Evolutionary conservation across 1,140 invertebrate genomes (phyloP).

Genomic region (Portunus trituberculatus): DNA sequence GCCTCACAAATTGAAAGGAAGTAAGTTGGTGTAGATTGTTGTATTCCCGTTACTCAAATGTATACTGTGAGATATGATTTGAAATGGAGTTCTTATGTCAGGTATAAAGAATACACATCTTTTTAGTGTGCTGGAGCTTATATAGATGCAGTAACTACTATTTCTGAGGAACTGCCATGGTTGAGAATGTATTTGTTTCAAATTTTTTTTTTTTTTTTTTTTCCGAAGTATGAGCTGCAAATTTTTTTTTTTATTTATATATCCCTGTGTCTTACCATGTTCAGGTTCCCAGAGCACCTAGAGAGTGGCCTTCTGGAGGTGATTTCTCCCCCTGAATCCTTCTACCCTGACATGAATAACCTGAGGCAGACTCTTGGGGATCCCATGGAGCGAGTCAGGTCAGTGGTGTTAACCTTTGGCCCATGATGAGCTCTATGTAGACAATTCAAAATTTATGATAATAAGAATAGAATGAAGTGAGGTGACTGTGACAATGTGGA

Average conservation of each 20-base stretch:
- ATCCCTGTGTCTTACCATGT: neutral
- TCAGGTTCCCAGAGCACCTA: conserved; percentile 88
- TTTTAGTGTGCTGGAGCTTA: no score
- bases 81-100: no score
- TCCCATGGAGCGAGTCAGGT: conserved; percentile 89
- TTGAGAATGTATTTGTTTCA: neutral
- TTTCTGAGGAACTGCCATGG: no score
- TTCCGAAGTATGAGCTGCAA: neutral
- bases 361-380: conserved; percentile 92
- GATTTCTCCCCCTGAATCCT: conserved; percentile 90
- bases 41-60: neutral
- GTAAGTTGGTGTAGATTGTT: conserved; percentile 46
- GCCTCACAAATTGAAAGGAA: conserved; percentile 71
- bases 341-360: conserved; percentile 93
- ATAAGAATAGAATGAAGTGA: no score
- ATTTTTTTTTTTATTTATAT: neutral
- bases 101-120: no score
- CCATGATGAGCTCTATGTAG: no score
- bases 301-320: conserved; percentile 93
- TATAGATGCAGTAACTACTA: no score
- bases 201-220: neutral
- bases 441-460: no score
- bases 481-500: no score
- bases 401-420: neutral
- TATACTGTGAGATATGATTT: no score